Evolutionary conservation across 1,140 invertebrate species (phyloP).

Genomic region (Rhizoglyphus robini): DNA sequence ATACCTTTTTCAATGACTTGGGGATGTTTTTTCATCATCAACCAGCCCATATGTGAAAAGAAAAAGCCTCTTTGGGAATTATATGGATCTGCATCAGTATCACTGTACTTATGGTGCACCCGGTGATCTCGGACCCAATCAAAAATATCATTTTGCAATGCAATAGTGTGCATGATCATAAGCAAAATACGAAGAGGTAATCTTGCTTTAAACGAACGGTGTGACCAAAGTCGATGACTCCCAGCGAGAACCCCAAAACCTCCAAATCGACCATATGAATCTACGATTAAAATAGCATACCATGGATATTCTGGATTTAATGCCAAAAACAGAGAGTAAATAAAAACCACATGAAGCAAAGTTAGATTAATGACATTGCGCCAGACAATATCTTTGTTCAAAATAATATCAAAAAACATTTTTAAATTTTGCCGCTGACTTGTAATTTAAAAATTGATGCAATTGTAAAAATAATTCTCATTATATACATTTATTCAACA

Average conservation of each 20-base stretch:
- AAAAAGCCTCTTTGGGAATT: too few species aligned
- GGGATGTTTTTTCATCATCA: slow-evolving; percentile 71
- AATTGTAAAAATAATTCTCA: too few species aligned
- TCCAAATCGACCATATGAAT: neutral
- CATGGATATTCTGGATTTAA: slow-evolving; percentile 60
- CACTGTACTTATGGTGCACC: too few species aligned
- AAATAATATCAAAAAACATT: too few species aligned
- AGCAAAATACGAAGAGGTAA: slow-evolving; percentile 38
- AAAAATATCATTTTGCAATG: slow-evolving; percentile 79
- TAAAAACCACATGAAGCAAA: slow-evolving; percentile 64
- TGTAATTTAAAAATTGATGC: too few species aligned
- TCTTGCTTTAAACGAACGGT: slow-evolving; percentile 42
- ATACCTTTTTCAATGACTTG: too few species aligned
- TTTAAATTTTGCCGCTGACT: too few species aligned
- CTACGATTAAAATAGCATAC: slow-evolving; percentile 49
- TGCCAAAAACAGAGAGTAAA: slow-evolving; percentile 64
- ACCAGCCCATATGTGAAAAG: too few species aligned
- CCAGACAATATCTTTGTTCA: too few species aligned
- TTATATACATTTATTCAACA: too few species aligned
- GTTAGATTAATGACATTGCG: slow-evolving; percentile 71
- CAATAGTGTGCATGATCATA: slow-evolving; percentile 53
- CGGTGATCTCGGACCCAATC: slow-evolving; percentile 87
- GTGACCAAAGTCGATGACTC: too few species aligned
- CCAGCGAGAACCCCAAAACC: slow-evolving; percentile 10
- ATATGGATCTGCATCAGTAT: too few species aligned